These are phyloP conservation scores for Prunella fulvescens DNA, from an alignment of 2,113 vertebrate species.

Conservation along the genomic window DNA sequence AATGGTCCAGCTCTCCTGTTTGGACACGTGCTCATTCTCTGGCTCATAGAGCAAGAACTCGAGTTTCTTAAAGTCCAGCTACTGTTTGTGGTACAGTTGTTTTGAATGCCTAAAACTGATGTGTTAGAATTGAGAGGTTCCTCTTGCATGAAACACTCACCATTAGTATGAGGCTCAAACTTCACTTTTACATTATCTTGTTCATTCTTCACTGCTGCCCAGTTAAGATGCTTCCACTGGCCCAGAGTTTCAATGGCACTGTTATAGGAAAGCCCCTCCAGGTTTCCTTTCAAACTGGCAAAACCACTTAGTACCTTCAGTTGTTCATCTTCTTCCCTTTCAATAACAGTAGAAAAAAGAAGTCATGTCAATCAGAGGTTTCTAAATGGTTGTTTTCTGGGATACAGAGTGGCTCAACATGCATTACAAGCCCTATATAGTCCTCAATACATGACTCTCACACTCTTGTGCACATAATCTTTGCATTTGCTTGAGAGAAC, in stretches of 20 bases:
- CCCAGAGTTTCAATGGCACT: slow-evolving; percentile 65
- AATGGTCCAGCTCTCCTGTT: slow-evolving; percentile 70
- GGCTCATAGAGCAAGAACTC: slow-evolving; percentile 54
- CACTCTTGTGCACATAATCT: not conserved
- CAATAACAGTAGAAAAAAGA: slow-evolving; percentile 17
- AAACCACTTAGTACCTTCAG: slow-evolving; percentile 47
- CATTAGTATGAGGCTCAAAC: slow-evolving; percentile 41
- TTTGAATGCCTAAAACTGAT: slow-evolving; percentile 69
- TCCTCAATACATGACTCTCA: not conserved
- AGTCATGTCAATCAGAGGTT: not conserved
- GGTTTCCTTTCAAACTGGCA: slow-evolving; percentile 67
- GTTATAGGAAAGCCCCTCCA: slow-evolving; percentile 70
- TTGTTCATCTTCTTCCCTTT: slow-evolving; percentile 66
- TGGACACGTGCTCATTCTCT: slow-evolving; percentile 57
- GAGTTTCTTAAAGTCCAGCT: slow-evolving; percentile 71
- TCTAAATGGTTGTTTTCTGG: not conserved
- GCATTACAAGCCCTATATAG: not conserved
- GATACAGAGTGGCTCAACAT: not conserved
- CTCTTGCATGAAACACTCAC: slow-evolving; percentile 72
- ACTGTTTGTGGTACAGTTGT: slow-evolving; percentile 60
- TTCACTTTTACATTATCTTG: slow-evolving; percentile 73
- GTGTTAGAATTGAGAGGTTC: slow-evolving; percentile 73
- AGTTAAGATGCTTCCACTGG: slow-evolving; percentile 76
- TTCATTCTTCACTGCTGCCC: slow-evolving; percentile 76
- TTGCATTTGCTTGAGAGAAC: not conserved